Conservation (phyloP, 1,140 invertebrate species). For the Drosophila yakuba region DNA sequence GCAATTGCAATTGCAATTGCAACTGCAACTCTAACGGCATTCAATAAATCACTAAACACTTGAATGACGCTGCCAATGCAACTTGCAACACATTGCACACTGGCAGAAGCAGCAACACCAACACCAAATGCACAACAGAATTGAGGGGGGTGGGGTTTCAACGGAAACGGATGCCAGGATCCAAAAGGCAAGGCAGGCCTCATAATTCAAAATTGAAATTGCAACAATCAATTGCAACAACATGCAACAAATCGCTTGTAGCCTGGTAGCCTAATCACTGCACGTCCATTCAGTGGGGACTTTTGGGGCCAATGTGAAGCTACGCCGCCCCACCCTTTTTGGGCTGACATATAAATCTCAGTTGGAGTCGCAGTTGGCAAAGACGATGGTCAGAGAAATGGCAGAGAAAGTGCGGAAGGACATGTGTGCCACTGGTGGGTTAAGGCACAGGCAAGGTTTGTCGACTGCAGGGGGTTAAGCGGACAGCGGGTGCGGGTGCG, state of each 20-base stretch:
- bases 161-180: constrained; percentile 46
- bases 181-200: constrained; percentile 58
- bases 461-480: neutral
- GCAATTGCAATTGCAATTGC: constrained; percentile 33
- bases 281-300: constrained; percentile 40
- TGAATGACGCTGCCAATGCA: constrained; percentile 82
- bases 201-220: constrained; percentile 85
- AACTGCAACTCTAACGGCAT: constrained; percentile 68
- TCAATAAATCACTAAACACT: constrained; percentile 84
- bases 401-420: constrained; percentile 23
- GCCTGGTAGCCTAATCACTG: constrained; percentile 73
- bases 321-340: neutral
- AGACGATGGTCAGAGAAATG: constrained; percentile 21
- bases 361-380: constrained; percentile 49
- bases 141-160: neutral
- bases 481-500: neutral
- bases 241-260: constrained; percentile 81
- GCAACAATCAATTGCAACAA: constrained; percentile 84
- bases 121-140: constrained; percentile 16
- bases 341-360: constrained; percentile 55
- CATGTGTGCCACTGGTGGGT: neutral
- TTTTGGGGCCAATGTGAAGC: neutral
- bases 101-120: constrained; percentile 20
- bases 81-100: constrained; percentile 79
- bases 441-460: neutral